Conservation (phyloP, 2,888 invertebrate genomes). For the Tiliacea aurago region DNA sequence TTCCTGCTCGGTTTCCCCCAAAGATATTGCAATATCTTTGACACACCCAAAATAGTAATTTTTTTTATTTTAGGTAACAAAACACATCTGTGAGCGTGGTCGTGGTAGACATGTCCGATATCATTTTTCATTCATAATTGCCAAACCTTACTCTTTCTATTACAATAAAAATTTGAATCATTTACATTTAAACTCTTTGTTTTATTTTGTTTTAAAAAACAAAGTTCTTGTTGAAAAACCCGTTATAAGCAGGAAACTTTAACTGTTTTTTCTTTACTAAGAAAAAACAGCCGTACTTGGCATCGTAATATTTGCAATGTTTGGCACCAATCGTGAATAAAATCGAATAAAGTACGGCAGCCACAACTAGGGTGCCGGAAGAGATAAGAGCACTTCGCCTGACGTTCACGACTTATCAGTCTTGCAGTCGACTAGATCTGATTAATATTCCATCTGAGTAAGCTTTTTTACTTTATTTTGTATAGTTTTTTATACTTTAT, state of each 20-base stretch:
- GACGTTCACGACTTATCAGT: conserved; percentile 21
- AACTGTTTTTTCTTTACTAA: background rate
- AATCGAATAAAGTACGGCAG: conserved; percentile 26
- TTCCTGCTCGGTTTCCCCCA: background rate
- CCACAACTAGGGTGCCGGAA: background rate
- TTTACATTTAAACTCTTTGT: too few relatives aligned
- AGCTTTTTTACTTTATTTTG: conserved; percentile 7
- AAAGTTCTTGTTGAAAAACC: too few relatives aligned
- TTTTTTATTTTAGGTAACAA: background rate
- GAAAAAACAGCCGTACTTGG: background rate
- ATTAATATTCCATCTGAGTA: conserved; percentile 23
- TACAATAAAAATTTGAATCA: too few relatives aligned
- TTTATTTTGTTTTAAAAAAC: too few relatives aligned
- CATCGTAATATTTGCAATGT: conserved; percentile 5
- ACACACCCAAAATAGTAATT: background rate
- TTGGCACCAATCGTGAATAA: conserved; percentile 15
- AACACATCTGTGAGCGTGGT: too few relatives aligned
- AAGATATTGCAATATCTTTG: background rate
- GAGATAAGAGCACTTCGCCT: conserved; percentile 11
- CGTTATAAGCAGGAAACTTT: background rate
- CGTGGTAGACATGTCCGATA: too few relatives aligned
- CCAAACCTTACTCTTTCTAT: too few relatives aligned
- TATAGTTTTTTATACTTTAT: background rate
- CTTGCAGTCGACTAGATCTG: conserved; percentile 13
- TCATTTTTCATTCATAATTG: too few relatives aligned